These are phyloP conservation scores for Hylyphantes graminicola DNA, from an alignment of 1,140 invertebrate species.

Conservation along the genomic window DNA sequence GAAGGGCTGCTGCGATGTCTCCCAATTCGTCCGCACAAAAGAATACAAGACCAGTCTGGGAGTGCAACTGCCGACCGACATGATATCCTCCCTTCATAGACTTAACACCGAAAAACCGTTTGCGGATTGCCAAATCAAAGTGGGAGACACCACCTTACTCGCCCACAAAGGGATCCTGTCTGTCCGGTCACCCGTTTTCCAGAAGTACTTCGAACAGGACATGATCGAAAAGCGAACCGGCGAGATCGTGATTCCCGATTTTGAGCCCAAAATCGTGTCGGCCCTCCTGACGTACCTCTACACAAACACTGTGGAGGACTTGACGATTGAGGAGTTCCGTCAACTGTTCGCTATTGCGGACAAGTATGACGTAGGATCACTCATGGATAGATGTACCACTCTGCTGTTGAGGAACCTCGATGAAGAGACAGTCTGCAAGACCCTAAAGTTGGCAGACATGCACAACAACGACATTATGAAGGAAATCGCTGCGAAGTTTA, in stretches of 20 bases:
- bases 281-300: conserved; percentile 1
- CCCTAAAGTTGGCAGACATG: background rate
- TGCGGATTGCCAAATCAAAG: background rate
- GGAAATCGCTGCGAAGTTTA: background rate
- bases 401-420: background rate
- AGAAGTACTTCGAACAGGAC: conserved; percentile 1
- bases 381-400: background rate
- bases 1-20: no score
- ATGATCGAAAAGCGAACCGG: background rate
- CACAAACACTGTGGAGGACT: background rate
- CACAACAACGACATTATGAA: background rate
- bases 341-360: background rate
- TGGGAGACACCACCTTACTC: background rate
- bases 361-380: background rate
- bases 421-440: background rate
- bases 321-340: background rate
- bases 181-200: conserved; percentile 1
- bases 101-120: no score
- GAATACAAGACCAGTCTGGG: no score
- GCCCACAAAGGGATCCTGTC: background rate
- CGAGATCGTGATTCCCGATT: background rate
- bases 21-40: no score
- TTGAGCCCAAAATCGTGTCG: background rate
- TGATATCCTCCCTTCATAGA: no score
- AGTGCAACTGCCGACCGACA: no score